Percentiles rank a stretch among this genome's conserved stretches.
Evolutionary conservation across 2,797 vertebrate species (phyloP).

Genomic region (Betta splendens): DNA sequence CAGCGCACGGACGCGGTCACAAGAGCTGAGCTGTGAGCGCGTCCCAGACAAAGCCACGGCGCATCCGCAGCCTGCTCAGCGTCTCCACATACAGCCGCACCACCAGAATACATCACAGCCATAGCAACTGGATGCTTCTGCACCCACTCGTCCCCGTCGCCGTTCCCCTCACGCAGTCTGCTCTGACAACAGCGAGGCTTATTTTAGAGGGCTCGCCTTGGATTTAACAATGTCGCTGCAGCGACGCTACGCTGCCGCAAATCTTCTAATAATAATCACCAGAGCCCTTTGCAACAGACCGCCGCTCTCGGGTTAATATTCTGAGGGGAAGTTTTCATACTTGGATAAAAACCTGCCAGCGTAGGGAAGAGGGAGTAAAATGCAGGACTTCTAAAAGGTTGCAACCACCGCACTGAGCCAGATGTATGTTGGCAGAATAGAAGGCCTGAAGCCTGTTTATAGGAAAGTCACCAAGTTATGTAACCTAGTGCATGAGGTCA

Average conservation of each 20-base stretch:
- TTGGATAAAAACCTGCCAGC: too few species aligned
- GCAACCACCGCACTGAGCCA: slow-evolving; percentile 52
- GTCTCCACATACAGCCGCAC: slow-evolving; percentile 37
- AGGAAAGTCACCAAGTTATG: slow-evolving; percentile 54
- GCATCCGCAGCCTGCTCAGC: slow-evolving; percentile 20
- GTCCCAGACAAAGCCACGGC: neutral
- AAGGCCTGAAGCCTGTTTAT: slow-evolving; percentile 64
- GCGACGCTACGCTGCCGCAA: slow-evolving; percentile 41
- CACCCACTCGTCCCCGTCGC: slow-evolving; percentile 9
- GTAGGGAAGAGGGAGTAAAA: slow-evolving; percentile 50
- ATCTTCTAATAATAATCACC: slow-evolving; percentile 55
- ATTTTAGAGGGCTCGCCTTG: slow-evolving; percentile 54
- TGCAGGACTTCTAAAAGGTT: slow-evolving; percentile 42
- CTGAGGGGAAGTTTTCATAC: slow-evolving; percentile 32
- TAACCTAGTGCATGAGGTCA: slow-evolving; percentile 46
- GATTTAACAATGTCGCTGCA: slow-evolving; percentile 33
- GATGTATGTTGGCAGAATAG: slow-evolving; percentile 63
- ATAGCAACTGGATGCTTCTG: slow-evolving; percentile 15
- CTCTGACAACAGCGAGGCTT: slow-evolving; percentile 48
- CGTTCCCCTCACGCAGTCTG: slow-evolving; percentile 13
- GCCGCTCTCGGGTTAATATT: slow-evolving; percentile 31
- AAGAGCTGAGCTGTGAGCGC: slow-evolving; percentile 20
- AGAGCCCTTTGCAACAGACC: slow-evolving; percentile 31
- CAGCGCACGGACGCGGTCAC: slow-evolving; percentile 51
- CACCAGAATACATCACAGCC: slow-evolving; percentile 29